Conservation (phyloP, 2,797 vertebrate species). For the Rachycentron canadum region DNA sequence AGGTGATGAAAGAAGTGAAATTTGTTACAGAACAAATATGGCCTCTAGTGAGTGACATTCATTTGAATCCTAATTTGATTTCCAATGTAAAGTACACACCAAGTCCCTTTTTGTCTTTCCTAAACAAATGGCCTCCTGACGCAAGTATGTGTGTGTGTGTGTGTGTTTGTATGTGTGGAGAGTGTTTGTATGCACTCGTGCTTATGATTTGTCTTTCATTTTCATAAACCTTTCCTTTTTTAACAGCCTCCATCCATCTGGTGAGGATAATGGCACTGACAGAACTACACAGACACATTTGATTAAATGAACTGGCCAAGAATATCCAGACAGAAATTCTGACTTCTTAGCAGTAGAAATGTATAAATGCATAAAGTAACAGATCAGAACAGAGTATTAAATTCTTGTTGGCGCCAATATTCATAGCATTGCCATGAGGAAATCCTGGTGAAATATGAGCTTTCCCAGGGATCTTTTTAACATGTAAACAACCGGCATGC, state of each 20-base stretch:
- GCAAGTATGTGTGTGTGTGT: conserved; percentile 12
- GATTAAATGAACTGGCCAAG: conserved; percentile 63
- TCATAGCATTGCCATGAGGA: conserved; percentile 20
- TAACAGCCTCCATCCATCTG: conserved; percentile 78
- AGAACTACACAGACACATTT: conserved; percentile 48
- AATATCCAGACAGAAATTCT: neutral
- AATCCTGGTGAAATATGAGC: conserved; percentile 51
- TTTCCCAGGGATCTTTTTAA: conserved; percentile 36
- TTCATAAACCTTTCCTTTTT: conserved; percentile 86
- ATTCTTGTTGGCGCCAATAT: conserved; percentile 1
- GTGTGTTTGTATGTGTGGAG: neutral
- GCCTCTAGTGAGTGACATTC: conserved; percentile 74
- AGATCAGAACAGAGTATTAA: neutral
- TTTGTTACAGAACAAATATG: conserved; percentile 86
- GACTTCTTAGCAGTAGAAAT: neutral
- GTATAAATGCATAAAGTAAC: neutral
- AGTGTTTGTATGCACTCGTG: conserved; percentile 54
- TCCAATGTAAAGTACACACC: conserved; percentile 85
- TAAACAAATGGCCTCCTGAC: conserved; percentile 84
- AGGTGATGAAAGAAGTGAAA: conserved; percentile 82
- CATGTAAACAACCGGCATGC: conserved; percentile 78
- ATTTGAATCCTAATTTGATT: conserved; percentile 89
- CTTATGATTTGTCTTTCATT: conserved; percentile 84
- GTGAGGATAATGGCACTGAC: conserved; percentile 44
- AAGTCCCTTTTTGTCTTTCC: conserved; percentile 84